A percentile compares a stretch with the other conserved stretches of the same genome.
These are phyloP conservation scores for Schizaphis graminum DNA, from an alignment of 2,888 invertebrate genomes.

Conservation along the genomic window DNA sequence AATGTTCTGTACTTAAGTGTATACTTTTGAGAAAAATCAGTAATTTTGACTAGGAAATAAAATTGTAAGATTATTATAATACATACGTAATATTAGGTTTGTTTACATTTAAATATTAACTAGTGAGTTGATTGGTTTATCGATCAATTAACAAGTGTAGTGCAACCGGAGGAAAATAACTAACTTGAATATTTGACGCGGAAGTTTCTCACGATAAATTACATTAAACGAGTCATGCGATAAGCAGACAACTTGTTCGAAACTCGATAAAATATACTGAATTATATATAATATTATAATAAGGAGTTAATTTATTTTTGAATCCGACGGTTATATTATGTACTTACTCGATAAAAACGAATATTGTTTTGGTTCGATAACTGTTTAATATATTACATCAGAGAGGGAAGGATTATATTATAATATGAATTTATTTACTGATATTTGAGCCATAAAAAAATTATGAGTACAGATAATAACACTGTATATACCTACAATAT, in stretches of 20 bases:
- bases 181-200: neutral
- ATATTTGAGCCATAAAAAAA: too few species aligned
- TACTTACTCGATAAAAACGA: too few species aligned
- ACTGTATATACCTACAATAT: too few species aligned
- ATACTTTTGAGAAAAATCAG: neutral
- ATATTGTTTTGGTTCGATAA: too few species aligned
- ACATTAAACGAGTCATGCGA: neutral
- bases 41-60: neutral
- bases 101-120: neutral
- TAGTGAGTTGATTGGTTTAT: neutral
- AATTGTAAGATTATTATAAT: neutral
- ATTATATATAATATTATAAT: neutral
- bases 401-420: too few species aligned
- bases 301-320: too few species aligned
- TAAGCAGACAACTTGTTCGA: neutral
- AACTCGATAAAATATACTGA: neutral
- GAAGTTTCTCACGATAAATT: neutral
- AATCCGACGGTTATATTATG: too few species aligned
- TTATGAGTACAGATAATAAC: too few species aligned
- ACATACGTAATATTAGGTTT: neutral
- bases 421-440: too few species aligned
- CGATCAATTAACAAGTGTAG: neutral
- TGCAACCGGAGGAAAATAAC: neutral
- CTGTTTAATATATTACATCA: too few species aligned
- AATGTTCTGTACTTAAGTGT: too few species aligned